Conservation (phyloP, 2,113 vertebrate species). For the Anser cygnoides region DNA sequence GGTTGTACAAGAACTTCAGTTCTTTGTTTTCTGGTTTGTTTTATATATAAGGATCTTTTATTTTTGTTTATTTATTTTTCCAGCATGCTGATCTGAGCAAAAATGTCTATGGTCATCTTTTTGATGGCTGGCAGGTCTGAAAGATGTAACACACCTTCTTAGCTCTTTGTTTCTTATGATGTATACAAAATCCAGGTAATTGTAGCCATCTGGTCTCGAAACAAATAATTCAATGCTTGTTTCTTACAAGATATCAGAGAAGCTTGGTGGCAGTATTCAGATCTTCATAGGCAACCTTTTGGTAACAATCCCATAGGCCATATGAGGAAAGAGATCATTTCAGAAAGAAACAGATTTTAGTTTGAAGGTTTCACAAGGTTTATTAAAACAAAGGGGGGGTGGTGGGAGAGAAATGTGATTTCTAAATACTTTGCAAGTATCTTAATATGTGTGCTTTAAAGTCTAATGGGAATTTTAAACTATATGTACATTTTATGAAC, state of each 20-base stretch:
- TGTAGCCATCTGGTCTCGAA: neutral
- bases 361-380: conserved; percentile 21
- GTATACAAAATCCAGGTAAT: neutral
- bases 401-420: neutral
- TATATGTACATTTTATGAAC: conserved; percentile 69
- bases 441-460: conserved; percentile 69
- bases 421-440: conserved; percentile 42
- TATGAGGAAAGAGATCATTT: neutral
- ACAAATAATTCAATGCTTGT: neutral
- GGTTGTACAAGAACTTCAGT: neutral
- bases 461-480: conserved; percentile 69
- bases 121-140: neutral
- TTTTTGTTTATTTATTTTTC: neutral
- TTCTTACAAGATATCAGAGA: neutral
- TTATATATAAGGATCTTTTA: neutral
- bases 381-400: conserved; percentile 39
- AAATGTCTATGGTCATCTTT: neutral
- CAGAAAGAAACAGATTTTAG: conserved; percentile 48
- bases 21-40: neutral
- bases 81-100: neutral
- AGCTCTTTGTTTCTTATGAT: neutral
- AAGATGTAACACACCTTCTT: neutral
- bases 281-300: neutral
- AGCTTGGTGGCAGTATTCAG: neutral
- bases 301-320: conserved; percentile 2